Evolutionary conservation across 1,140 invertebrate genomes (phyloP), one percentile per base, ranked within the genome.

Genomic region (Drosophila pseudoobscura): DNA sequence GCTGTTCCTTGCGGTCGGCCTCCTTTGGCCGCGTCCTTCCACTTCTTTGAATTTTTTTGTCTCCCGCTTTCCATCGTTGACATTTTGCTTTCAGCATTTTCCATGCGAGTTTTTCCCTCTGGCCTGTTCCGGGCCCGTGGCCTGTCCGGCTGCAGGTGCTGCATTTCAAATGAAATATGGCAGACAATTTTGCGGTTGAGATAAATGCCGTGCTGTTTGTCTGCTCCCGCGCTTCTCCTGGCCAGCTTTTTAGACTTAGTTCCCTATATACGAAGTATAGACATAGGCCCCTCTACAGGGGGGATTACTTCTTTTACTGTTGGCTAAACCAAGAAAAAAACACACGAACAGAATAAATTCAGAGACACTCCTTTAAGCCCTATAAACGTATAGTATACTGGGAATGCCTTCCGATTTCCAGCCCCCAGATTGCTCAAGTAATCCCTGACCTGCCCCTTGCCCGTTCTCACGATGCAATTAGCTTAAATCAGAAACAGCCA

Each of bases 91-190:
- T 78, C 63, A 87, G 56, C 70, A 46, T 78, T 78, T 75, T 54
- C 57, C 47, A 56, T 71, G 57, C 46, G 39, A 46, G 39, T 49
- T 74, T 55, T 61, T 41, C 46, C n/a, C 44, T 45, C 50, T 45
- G 20, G 45, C 29, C 54, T 55, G 60, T 20, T 20, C 20, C 20
- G 20, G 20, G 20, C 20, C 20, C 20, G 20, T 20, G 20, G 20
- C 41, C 44, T 52, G 61, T 53, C 65, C 59, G 61, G 82, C 75
- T 87, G 83, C 83, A 87, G 83, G 83, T 88, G 84, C 83, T 87
- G 82, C 74, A 88, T 78, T 78, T 78, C 75, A 82, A 88, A 87
- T 88, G 82, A 80, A 87, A 87, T 87, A 87, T 87, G 82, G 82
- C 78, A 87, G 78, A 61, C 82, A 82, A 82, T 85, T 85, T 88